Conservation (phyloP, 2,797 vertebrate species). For the Garrulus glandarius region DNA sequence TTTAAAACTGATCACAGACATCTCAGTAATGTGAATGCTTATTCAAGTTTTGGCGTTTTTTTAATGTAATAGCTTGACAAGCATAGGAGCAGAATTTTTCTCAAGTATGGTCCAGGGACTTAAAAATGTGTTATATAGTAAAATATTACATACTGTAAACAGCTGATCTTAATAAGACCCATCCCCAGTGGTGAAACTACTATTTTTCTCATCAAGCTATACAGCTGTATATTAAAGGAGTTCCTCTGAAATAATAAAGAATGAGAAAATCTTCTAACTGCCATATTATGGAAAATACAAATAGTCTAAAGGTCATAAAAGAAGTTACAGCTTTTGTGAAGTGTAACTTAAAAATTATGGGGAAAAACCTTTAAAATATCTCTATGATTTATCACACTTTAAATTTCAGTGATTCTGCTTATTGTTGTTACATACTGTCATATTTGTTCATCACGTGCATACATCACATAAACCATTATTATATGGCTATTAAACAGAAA, state of each 20-base stretch:
- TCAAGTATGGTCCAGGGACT: not conserved
- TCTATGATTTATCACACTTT: not conserved
- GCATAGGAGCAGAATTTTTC: not conserved
- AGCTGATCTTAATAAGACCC: not conserved
- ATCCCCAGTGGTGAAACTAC: not conserved
- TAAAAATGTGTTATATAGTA: not conserved
- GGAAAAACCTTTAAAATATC: not conserved
- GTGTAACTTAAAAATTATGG: not conserved
- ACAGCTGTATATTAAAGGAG: not conserved
- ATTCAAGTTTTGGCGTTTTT: rapidly evolving
- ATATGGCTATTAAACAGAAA: not conserved
- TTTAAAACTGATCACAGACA: not conserved
- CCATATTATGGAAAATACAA: not conserved
- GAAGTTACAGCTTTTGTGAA: not conserved
- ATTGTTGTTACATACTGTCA: not conserved
- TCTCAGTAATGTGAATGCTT: not conserved
- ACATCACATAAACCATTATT: not conserved
- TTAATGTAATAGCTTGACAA: not conserved
- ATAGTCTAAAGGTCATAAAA: not conserved
- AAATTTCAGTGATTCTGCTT: not conserved
- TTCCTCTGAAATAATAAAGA: not conserved
- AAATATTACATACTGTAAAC: not conserved
- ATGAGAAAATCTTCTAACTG: not conserved
- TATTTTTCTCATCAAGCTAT: not conserved
- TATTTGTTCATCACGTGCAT: not conserved